Conservation (phyloP, 35 echinoderm and acorn worm genomes). For the Ptychodera flava region DNA sequence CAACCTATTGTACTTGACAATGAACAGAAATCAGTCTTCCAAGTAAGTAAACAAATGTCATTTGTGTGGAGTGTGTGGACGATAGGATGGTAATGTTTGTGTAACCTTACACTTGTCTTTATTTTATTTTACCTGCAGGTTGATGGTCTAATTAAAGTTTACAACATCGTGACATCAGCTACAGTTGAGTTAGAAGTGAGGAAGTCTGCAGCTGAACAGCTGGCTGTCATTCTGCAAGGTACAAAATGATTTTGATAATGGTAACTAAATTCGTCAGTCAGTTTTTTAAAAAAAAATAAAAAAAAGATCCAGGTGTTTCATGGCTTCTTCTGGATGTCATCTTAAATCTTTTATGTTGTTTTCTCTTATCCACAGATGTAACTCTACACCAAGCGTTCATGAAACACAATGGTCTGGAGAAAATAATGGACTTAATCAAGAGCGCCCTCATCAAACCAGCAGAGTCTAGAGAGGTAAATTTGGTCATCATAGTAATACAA, state of each 20-base stretch:
- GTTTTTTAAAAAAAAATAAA: no score
- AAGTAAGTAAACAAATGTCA: slow-evolving; percentile 29
- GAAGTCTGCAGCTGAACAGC: slow-evolving; percentile 81
- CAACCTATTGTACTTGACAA: slow-evolving; percentile 46
- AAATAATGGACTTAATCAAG: not conserved
- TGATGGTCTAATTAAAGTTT: slow-evolving; percentile 78
- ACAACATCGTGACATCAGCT: slow-evolving; percentile 52
- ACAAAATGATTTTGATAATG: no score
- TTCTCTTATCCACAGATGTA: not conserved
- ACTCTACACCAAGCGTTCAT: not conserved
- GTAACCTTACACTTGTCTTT: no score
- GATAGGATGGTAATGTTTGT: not conserved
- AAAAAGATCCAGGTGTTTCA: no score
- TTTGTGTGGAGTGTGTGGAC: not conserved
- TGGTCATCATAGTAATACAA: no score
- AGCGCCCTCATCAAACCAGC: not conserved
- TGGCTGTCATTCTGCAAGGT: slow-evolving; percentile 93
- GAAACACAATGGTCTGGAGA: not conserved
- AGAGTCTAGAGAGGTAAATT: not conserved
- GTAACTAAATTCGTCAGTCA: no score
- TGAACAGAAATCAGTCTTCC: slow-evolving; percentile 55
- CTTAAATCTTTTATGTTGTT: no score
- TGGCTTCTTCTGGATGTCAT: no score
- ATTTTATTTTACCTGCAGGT: slow-evolving; percentile 26
- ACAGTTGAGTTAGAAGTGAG: slow-evolving; percentile 56